phyloP scores from a whole-genome alignment of 2,888 invertebrate genomes.

The Cryptops parisi region DNA sequence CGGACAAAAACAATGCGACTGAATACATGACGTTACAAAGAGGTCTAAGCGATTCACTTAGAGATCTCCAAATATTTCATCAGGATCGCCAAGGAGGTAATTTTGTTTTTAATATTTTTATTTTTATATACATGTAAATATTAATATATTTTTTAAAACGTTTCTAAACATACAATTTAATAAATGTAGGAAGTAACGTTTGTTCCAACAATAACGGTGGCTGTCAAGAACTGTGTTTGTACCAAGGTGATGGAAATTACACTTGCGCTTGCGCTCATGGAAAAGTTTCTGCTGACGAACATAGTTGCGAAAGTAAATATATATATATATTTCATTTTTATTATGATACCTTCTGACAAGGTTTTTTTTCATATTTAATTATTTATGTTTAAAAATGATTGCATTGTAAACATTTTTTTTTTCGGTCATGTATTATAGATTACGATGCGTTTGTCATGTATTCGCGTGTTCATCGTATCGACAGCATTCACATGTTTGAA shows the following conservation, averaged over 20 bases:
- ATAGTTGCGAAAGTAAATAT: slow-evolving; percentile 45
- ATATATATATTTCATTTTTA: neutral
- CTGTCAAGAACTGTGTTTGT: slow-evolving; percentile 66
- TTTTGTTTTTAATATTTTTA: too few species aligned
- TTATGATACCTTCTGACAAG: neutral
- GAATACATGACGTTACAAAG: slow-evolving; percentile 41
- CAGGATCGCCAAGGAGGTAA: slow-evolving; percentile 19
- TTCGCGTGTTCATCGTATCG: slow-evolving; percentile 63
- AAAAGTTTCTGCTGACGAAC: slow-evolving; percentile 47
- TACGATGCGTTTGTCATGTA: slow-evolving; percentile 70
- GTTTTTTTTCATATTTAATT: slow-evolving; percentile 15
- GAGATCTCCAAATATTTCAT: slow-evolving; percentile 42
- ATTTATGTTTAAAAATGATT: slow-evolving; percentile 6
- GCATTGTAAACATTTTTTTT: neutral
- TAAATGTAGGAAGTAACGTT: slow-evolving; percentile 41
- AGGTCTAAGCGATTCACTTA: slow-evolving; percentile 48
- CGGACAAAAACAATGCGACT: slow-evolving; percentile 45
- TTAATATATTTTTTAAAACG: neutral
- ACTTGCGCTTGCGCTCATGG: slow-evolving; percentile 74
- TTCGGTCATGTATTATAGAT: slow-evolving; percentile 36
- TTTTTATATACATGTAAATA: too few species aligned
- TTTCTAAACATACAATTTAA: neutral
- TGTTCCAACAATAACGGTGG: slow-evolving; percentile 51
- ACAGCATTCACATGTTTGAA: slow-evolving; percentile 60
- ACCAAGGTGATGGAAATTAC: slow-evolving; percentile 38